Base-by-base conservation (phyloP, 2,888 invertebrate species). In the Protula sp. region DNA sequence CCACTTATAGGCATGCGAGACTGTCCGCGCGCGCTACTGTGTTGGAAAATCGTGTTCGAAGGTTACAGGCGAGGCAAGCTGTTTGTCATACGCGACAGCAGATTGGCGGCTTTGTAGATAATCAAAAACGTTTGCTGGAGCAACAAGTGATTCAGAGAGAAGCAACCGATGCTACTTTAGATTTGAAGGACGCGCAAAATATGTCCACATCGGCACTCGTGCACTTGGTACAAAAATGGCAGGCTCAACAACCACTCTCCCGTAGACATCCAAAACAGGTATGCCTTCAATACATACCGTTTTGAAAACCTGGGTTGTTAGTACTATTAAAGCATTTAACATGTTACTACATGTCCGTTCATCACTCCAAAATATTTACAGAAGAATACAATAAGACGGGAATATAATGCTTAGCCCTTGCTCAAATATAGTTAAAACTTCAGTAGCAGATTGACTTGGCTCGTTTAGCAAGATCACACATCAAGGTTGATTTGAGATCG, bases 11-110 rank as follows among this genome's bases (percentile, higher is more conserved):
- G 30, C 88, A 89, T 73, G 83, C 83, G 55, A 85, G 87, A 59
- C 83, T 89, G 57, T 87, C 89, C 72, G 83, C 88, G 47, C 85
- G 88, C 66, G 85, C 88, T 70, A 88, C 89, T 54, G 88, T 89
- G 75, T 81, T 93, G 57, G 76, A 88, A 70, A 84, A 90, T 67
- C 85, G 92, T 65, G 81, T 91, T 61, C 84, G 89, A 19, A 90
- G 91, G 75, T 81, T 91, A 28, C 91, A 93, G 77, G 86, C 88
- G 0, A 85, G 87, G 57, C 83, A 87, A 38, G 85, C 91, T 76
- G 90, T 91, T 3, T 87, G 87, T 64, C 90, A 92, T 78, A 84
- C 88, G 29, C 87, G 89, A 56, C 88, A 89, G 68, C 92, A 94
- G 79, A 86, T 89, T 14, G 85, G 87, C 27, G 89, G 89, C 3